phyloP scores from a whole-genome alignment of 92 coral and sea anemone genomes.

The Umimayanthus chanpuru region DNA sequence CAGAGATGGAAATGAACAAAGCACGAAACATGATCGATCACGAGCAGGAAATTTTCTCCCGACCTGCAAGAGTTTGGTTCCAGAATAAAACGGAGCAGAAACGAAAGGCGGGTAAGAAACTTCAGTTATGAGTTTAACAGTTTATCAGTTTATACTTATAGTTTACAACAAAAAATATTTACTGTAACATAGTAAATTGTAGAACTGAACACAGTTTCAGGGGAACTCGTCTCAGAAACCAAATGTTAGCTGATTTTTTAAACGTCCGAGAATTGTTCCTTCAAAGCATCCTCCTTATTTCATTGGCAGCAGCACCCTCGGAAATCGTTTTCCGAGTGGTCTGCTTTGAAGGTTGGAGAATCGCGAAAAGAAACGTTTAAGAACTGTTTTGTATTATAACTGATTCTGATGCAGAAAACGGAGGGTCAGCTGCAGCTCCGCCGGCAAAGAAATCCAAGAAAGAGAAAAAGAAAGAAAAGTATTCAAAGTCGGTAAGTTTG shows the following conservation, averaged over 20 bases:
- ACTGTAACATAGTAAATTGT: too few species aligned
- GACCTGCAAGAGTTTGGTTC: slow-evolving; percentile 98
- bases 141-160: too few species aligned
- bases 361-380: too few species aligned
- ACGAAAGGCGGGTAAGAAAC: slow-evolving; percentile 61
- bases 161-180: too few species aligned
- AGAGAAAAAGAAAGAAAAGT: slow-evolving; percentile 29
- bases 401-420: slow-evolving; percentile 8
- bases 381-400: not conserved
- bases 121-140: too few species aligned
- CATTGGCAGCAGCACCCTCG: too few species aligned
- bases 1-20: slow-evolving; percentile 95
- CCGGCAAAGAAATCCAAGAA: slow-evolving; percentile 39
- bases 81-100: slow-evolving; percentile 76
- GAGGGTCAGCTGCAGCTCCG: not conserved
- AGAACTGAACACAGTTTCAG: too few species aligned
- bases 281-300: too few species aligned
- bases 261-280: not conserved
- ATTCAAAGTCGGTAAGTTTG: slow-evolving; percentile 22
- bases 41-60: slow-evolving; percentile 86
- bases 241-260: too few species aligned
- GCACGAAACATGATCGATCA: slow-evolving; percentile 92
- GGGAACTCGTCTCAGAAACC: too few species aligned
- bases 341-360: too few species aligned
- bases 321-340: too few species aligned